Evolutionary conservation across 2,888 invertebrate genomes (phyloP), one percentile per base, ranked within the genome.

Genomic region (Eupithecia pulchellata): DNA sequence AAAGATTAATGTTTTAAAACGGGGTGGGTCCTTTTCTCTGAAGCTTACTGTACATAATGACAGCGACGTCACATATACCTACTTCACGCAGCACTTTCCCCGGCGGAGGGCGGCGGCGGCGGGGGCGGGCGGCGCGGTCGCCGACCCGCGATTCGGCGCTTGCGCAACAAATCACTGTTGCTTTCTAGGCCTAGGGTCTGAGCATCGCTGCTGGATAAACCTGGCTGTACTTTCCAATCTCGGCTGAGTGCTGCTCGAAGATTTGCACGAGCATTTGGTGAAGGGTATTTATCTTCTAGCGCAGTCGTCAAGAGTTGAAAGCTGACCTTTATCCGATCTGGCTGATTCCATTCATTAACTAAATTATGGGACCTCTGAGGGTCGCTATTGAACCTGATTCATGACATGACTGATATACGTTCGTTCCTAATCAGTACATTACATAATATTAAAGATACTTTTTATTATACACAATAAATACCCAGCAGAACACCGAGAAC

Each of bases 161-260:
- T 89, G 86, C 91, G 91, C 88, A 91, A 91, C 85, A 73, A 73
- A 86, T 86, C 89, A 91, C 92, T 92, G 87, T 92, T 91, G 82
- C 92, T 93, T 92, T 93, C 92, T 92, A 92, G 85, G 86, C 87
- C 81, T 83, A 82, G 80, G 84, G 80, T 80, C 61, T 69, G 36
- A 70, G 64, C 30, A 72, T 68, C 39, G 61, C 39, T 29, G 36
- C 47, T 72, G 34, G 64, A 66, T 66, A 34, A 69, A 29, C 42
- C 32, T 61, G 58, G 20, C 36, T 52, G 32, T 42, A 69, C 72
- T 75, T 75, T 75, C 74, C 66, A 65, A 65, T 69, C 25, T 13
- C 5, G 30, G 20, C 39, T 20, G 20, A 61, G 61, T 61, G 61
- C 61, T 61, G 27, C 8, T 57, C 57, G 1, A 17, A 27, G 9